Percentiles rank a stretch among this genome's conserved stretches.
Conservation (phyloP, 2,113 vertebrate genomes). For the Callocephalon fimbriatum region DNA sequence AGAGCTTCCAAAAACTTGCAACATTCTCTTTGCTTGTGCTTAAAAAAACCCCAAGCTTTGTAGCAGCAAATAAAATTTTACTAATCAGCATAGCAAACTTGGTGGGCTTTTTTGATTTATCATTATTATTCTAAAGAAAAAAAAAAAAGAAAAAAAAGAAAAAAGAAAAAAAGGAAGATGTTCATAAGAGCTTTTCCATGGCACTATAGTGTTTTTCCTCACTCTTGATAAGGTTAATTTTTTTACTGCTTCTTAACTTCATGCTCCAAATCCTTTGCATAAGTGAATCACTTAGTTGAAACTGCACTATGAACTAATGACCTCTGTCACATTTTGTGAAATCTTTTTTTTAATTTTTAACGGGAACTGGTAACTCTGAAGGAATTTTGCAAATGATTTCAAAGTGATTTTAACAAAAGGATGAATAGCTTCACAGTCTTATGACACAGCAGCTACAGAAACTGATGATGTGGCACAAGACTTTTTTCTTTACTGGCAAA, state of each 20-base stretch:
- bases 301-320: background rate
- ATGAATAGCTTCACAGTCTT: background rate
- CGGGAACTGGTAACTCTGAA: background rate
- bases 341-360: background rate
- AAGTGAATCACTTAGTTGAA: background rate
- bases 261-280: background rate
- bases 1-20: background rate
- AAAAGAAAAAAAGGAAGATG: background rate
- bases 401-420: background rate
- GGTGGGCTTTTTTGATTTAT: background rate
- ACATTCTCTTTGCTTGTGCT: background rate
- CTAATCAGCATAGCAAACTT: background rate
- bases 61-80: background rate
- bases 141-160: no score
- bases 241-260: background rate
- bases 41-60: background rate
- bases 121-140: background rate
- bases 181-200: background rate
- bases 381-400: background rate
- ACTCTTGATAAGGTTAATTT: background rate
- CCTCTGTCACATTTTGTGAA: background rate
- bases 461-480: conserved; percentile 56
- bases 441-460: background rate
- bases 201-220: background rate
- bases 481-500: conserved; percentile 4